Percentiles rank a stretch among this genome's conserved stretches.
Conservation (phyloP, 1,140 invertebrate species). For the Eulimnadia texana region DNA sequence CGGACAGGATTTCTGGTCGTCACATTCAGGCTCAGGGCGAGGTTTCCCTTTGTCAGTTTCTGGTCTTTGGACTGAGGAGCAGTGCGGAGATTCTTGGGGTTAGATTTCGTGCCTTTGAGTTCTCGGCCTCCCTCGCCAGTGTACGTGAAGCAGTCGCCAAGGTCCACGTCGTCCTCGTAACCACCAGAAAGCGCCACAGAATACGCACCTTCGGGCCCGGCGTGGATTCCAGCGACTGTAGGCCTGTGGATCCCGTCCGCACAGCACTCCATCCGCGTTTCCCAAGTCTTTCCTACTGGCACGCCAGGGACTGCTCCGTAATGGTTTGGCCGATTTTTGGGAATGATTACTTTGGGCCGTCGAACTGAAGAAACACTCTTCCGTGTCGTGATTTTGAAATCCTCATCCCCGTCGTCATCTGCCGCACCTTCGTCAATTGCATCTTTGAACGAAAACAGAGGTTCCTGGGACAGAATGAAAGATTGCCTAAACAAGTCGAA, state of each 20-base stretch:
- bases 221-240: conserved; percentile 33
- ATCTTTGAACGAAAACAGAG: not conserved
- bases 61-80: conserved; percentile 69
- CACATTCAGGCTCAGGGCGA: conserved; percentile 63
- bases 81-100: conserved; percentile 33
- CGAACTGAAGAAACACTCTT: not conserved
- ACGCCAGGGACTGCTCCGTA: conserved; percentile 24
- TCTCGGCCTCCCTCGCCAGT: conserved; percentile 70
- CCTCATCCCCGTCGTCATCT: conserved; percentile 3
- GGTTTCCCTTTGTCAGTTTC: conserved; percentile 57
- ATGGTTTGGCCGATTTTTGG: conserved; percentile 10
- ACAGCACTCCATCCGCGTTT: conserved; percentile 29
- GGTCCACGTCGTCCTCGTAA: conserved; percentile 74
- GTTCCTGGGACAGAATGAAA: not conserved
- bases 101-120: conserved; percentile 27
- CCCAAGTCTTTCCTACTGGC: conserved; percentile 28
- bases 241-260: conserved; percentile 30
- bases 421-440: not conserved
- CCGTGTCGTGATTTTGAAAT: conserved; percentile 1
- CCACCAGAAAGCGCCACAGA: conserved; percentile 75
- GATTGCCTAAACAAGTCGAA: not conserved
- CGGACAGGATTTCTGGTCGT: conserved; percentile 56
- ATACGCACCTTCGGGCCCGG: conserved; percentile 57
- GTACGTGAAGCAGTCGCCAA: conserved; percentile 68
- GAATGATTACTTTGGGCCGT: conserved; percentile 1